Evolutionary conservation across 2,797 vertebrate species (phyloP), one percentile per base, ranked within the genome.

Genomic region (Psittacula derbiana): DNA sequence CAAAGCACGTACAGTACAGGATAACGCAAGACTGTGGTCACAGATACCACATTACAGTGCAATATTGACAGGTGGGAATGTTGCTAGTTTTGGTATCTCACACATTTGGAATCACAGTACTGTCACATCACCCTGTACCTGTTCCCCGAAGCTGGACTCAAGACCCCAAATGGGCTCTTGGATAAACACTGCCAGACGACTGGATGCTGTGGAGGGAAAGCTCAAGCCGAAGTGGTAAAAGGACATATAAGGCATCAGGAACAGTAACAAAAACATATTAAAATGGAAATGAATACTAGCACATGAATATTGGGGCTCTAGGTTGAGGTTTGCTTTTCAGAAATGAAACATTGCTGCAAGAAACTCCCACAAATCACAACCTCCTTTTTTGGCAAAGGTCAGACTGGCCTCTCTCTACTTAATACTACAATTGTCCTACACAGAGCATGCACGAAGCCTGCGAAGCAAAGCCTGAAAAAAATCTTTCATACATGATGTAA

Each of bases 391-490:
- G 41, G 47, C 40, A 70, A 79, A 38, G 92, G 41, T 65, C 87
- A 76, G 67, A 89, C 87, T 6, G 24, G 28, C 33, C 58, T 76
- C 74, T 69, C 36, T 75, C 71, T 80, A 66, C 40, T 74, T 49
- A 86, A 87, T 61, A 78, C 24, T 52, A 31, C 44, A 65, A 6
- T 1, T 92, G 78, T 67, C 28, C 4, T 50, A 83, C 60, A 80
- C 19, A 72, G n/a, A 80, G 52, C 38, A 38, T 3, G 16, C 21
- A 49, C 0, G 0, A 69, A 52, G 28, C 8, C 65, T 31, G 41
- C 12, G 20, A 93, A 88, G 31, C 24, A 91, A 80, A 90, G 66
- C 46, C 62, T 53, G 70, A 14, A 85, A 90, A 85, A 85, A 92
- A 91, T 83, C 30, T 53, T 41, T 52, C n/a, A 55, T 16, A 46